A percentile compares a stretch with the other conserved stretches of the same genome.
Evolutionary conservation across 2,888 invertebrate species (phyloP).

Genomic region (Orgyia antiqua): DNA sequence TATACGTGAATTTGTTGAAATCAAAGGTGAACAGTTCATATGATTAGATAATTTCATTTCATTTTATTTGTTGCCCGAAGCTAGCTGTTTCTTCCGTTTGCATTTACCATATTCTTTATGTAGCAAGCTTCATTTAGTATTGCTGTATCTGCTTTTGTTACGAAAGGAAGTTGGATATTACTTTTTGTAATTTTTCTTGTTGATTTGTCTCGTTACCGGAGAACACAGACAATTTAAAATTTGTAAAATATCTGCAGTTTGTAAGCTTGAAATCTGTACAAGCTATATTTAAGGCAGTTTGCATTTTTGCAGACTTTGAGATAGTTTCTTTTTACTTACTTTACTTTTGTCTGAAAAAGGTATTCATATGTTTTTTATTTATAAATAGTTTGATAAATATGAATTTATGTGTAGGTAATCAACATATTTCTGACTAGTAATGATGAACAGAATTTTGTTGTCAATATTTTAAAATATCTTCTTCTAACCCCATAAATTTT

Average conservation of each 20-base stretch:
- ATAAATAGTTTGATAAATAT: too few species aligned
- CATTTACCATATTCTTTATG: slow-evolving; percentile 19
- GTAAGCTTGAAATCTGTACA: too few species aligned
- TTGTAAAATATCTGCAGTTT: slow-evolving; percentile 15
- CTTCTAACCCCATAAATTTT: too few species aligned
- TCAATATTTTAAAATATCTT: too few species aligned
- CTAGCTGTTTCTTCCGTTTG: slow-evolving; percentile 14
- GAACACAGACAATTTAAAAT: slow-evolving; percentile 16
- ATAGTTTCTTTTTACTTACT: too few species aligned
- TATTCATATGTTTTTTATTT: too few species aligned
- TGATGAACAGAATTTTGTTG: too few species aligned
- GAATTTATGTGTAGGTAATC: too few species aligned
- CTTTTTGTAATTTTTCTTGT: slow-evolving; percentile 20
- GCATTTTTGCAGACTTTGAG: too few species aligned
- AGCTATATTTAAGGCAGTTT: too few species aligned
- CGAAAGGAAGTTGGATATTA: slow-evolving; percentile 20
- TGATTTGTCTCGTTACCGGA: slow-evolving; percentile 20
- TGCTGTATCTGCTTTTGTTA: slow-evolving; percentile 21
- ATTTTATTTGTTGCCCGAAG: slow-evolving; percentile 12
- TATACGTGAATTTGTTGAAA: slow-evolving; percentile 2
- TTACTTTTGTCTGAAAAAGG: too few species aligned
- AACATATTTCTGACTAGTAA: too few species aligned
- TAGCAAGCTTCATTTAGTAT: slow-evolving; percentile 26
- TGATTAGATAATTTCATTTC: slow-evolving; percentile 16
- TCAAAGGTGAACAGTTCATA: slow-evolving; percentile 13